These are phyloP conservation scores for Pollenia griseotomentosa DNA, from an alignment of 2,888 invertebrate genomes.

Conservation along the genomic window DNA sequence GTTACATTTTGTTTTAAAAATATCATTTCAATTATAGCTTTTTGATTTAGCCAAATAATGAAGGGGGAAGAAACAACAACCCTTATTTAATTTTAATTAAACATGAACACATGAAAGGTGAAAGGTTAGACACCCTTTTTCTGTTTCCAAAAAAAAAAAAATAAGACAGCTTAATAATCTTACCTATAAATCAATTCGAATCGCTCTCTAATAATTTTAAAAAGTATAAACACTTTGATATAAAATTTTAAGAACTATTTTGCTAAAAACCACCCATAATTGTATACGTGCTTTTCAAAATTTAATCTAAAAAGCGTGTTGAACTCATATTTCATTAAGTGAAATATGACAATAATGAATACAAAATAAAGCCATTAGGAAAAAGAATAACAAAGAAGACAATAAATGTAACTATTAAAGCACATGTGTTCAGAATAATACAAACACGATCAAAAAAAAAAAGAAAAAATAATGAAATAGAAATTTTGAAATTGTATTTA, in stretches of 20 bases:
- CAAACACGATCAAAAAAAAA: background rate
- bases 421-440: background rate
- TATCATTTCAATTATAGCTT: constrained; percentile 34
- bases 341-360: constrained; percentile 19
- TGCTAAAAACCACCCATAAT: background rate
- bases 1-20: constrained; percentile 17
- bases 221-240: background rate
- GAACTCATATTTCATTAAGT: constrained; percentile 51
- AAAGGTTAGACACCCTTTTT: constrained; percentile 19
- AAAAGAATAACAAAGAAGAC: constrained; percentile 3
- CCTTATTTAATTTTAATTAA: background rate
- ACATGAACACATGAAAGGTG: background rate
- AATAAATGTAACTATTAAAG: constrained; percentile 20
- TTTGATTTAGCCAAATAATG: background rate
- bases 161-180: constrained; percentile 13
- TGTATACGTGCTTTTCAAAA: constrained; percentile 9
- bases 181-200: constrained; percentile 12
- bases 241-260: background rate
- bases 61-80: constrained; percentile 13
- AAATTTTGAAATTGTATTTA: constrained; percentile 1
- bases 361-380: constrained; percentile 35
- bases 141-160: background rate
- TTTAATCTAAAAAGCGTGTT: constrained; percentile 50
- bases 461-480: background rate
- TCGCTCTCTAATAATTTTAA: constrained; percentile 28